These are phyloP conservation scores for Tenthredo distinguenda DNA, from an alignment of 2,888 invertebrate species.

Conservation along the genomic window DNA sequence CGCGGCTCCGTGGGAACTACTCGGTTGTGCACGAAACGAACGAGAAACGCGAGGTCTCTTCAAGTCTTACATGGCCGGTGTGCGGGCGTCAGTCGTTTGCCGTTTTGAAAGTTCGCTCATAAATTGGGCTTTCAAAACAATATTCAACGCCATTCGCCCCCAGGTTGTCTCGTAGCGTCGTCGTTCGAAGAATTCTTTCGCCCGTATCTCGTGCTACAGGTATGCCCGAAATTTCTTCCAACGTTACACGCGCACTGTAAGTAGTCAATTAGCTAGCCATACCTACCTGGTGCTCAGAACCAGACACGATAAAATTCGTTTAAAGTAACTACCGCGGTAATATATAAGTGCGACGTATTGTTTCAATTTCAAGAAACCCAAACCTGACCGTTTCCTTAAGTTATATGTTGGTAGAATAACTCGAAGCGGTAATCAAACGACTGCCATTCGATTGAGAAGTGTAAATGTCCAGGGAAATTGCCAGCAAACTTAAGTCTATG, in stretches of 20 bases:
- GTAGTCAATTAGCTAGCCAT: slow-evolving; percentile 37
- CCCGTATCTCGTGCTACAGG: neutral
- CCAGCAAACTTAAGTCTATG: neutral
- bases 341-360: neutral
- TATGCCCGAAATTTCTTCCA: slow-evolving; percentile 16
- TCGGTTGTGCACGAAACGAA: slow-evolving; percentile 57
- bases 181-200: neutral
- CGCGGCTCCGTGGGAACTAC: slow-evolving; percentile 65
- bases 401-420: neutral
- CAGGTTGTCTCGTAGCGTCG: slow-evolving; percentile 16
- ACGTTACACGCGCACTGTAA: neutral
- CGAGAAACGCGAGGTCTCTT: slow-evolving; percentile 41
- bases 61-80: slow-evolving; percentile 16
- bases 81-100: slow-evolving; percentile 45
- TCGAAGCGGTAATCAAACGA: neutral
- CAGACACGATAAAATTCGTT: slow-evolving; percentile 9
- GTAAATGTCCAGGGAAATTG: neutral
- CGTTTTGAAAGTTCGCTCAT: slow-evolving; percentile 52
- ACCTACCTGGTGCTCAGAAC: neutral
- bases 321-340: neutral
- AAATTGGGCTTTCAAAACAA: slow-evolving; percentile 52
- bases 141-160: slow-evolving; percentile 37
- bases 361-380: neutral
- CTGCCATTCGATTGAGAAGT: neutral
- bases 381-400: neutral